Conservation (phyloP, 2,113 vertebrate species). For the Gracilinanus agilis region DNA sequence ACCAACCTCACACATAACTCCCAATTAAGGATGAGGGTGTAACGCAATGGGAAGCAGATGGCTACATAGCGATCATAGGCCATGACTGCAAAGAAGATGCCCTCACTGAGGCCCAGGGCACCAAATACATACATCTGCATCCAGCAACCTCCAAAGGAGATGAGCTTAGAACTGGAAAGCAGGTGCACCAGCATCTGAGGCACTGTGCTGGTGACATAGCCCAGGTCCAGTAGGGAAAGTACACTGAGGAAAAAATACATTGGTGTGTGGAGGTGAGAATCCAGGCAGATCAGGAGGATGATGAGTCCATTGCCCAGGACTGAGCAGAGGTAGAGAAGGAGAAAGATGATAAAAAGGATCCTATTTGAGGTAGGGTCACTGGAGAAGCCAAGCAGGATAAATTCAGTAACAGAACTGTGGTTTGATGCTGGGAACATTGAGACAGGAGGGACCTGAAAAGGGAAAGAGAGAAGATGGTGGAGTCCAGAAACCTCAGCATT, state of each 20-base stretch:
- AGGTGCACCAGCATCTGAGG: slow-evolving; percentile 65
- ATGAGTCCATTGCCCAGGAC: slow-evolving; percentile 67
- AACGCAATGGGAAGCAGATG: slow-evolving; percentile 68
- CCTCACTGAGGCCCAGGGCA: slow-evolving; percentile 30
- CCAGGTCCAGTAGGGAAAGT: slow-evolving; percentile 60
- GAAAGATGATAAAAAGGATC: slow-evolving; percentile 52
- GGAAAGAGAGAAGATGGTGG: background rate
- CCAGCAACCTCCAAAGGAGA: slow-evolving; percentile 66
- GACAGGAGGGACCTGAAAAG: background rate
- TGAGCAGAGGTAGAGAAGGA: slow-evolving; percentile 65
- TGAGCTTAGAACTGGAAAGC: slow-evolving; percentile 53
- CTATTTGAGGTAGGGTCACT: slow-evolving; percentile 24
- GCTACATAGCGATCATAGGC: slow-evolving; percentile 73
- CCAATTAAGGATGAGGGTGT: slow-evolving; percentile 64
- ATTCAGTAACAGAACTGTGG: slow-evolving; percentile 69
- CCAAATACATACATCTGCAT: slow-evolving; percentile 62
- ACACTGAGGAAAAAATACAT: slow-evolving; percentile 72
- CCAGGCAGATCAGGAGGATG: slow-evolving; percentile 55
- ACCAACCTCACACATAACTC: slow-evolving; percentile 28
- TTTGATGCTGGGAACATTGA: slow-evolving; percentile 53
- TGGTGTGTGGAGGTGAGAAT: slow-evolving; percentile 56
- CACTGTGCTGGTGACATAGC: slow-evolving; percentile 33
- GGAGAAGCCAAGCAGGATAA: slow-evolving; percentile 72
- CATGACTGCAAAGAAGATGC: slow-evolving; percentile 63
- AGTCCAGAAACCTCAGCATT: background rate